Conservation (phyloP, 2,888 invertebrate species). For the Spilarctia lutea region DNA sequence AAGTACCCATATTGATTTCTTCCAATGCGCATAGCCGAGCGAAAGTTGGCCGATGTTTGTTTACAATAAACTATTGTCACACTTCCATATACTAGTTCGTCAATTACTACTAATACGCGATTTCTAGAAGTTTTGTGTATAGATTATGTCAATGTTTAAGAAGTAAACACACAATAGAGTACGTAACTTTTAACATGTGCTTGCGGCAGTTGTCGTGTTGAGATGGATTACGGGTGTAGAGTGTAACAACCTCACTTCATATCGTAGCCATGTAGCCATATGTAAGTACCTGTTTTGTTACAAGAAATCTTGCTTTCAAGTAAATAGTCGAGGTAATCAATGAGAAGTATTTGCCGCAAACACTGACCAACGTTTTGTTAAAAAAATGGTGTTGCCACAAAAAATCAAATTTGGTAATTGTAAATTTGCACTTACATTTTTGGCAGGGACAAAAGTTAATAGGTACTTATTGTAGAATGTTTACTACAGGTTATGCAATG, state of each 20-base stretch:
- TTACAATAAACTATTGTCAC: slow-evolving; percentile 7
- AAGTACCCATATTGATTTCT: not conserved
- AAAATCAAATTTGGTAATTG: not conserved
- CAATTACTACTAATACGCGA: slow-evolving; percentile 3
- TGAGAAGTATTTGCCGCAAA: not conserved
- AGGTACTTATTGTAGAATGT: not conserved
- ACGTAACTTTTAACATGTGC: slow-evolving; percentile 53
- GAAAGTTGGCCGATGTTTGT: not conserved
- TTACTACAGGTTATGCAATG: not conserved
- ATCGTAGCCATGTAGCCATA: slow-evolving; percentile 26
- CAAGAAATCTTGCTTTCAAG: slow-evolving; percentile 6
- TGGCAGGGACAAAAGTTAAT: not conserved
- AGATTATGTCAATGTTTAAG: slow-evolving; percentile 43
- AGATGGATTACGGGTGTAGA: slow-evolving; percentile 63
- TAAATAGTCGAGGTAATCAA: not conserved
- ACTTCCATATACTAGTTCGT: slow-evolving; percentile 1
- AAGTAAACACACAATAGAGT: slow-evolving; percentile 51
- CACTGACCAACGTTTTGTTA: not conserved
- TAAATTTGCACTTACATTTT: not conserved
- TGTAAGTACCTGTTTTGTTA: not conserved
- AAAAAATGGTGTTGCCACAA: not conserved
- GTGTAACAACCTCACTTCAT: slow-evolving; percentile 75
- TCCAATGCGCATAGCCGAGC: not conserved
- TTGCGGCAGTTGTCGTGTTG: slow-evolving; percentile 32
- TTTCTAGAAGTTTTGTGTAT: slow-evolving; percentile 17